Base-by-base conservation (phyloP, 2,888 invertebrate genomes). In the Rutpela maculata region DNA sequence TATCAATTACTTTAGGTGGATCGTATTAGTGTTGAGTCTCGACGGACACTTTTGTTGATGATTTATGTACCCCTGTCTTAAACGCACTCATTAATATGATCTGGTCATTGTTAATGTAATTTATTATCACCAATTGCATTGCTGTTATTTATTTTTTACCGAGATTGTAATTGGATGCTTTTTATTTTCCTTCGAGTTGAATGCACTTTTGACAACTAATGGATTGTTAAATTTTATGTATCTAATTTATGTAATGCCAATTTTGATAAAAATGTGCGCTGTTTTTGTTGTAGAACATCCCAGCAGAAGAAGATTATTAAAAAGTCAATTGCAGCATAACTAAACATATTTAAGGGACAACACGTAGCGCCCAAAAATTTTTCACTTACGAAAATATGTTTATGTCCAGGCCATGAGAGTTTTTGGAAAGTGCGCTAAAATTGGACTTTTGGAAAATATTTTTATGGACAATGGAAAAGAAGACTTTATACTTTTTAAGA, bases 41-140 rank as follows among this genome's bases (percentile, higher is more conserved):
- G 70, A 59, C 35, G 70, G 70, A 57, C 70, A 18, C 56, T 70
- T 70, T 70, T 70, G 57, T 70, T 59, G 11, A 10, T 70, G 70
- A 70, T 70, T 57, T 70, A 70, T 59, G 70, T 59, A 56, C 12
- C 31, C 55, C 56, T 18, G 70, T 59, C 59, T 60, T 59, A 15
- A 68, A 11, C 22, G 31, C 17, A 68, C 68, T 68, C 50, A 68
- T 26, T 56, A 26, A 59, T 38, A 70, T 31, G 38, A 17, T 70
- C 70, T 70, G 70, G 35, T 57, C 57, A 70, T 59, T 70, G 70
- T 70, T 67, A 56, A 70, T 43, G 65, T 43, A 65, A 65, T 43
- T 65, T 65, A 65, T 65, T 43, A 38, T 19, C 38, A 65, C 43
- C 31, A 62, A 43, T 65, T 65, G 38, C 65, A 17, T 43, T 35